These are phyloP conservation scores for Erethizon dorsatum DNA, from an alignment of 2,797 vertebrate genomes.

Conservation along the genomic window DNA sequence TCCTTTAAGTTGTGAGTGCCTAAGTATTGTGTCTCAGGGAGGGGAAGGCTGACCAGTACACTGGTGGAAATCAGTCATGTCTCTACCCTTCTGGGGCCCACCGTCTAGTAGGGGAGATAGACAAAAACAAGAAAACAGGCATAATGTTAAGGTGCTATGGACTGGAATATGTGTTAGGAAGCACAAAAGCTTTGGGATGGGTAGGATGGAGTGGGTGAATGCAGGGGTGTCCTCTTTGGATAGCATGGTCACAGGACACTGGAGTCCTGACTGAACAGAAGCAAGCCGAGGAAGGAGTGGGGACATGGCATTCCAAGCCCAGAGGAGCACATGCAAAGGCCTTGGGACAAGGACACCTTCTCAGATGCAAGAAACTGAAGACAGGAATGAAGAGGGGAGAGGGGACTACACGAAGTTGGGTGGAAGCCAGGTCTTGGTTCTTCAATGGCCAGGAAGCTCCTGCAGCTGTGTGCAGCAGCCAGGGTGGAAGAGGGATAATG, in stretches of 20 bases:
- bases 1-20: background rate
- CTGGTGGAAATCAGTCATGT: background rate
- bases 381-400: background rate
- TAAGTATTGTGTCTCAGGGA: background rate
- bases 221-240: background rate
- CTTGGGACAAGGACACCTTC: background rate
- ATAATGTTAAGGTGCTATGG: background rate
- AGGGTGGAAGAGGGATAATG: background rate
- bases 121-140: background rate
- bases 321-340: background rate
- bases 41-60: background rate
- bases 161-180: background rate
- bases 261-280: background rate
- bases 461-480: background rate
- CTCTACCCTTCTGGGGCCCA: background rate
- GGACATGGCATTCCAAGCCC: background rate
- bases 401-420: fast-evolving
- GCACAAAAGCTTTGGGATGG: background rate
- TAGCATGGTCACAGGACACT: background rate
- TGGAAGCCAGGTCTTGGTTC: background rate
- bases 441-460: background rate
- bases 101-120: background rate
- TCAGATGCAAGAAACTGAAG: background rate
- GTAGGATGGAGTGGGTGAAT: background rate
- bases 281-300: background rate